Evolutionary conservation across 2,888 invertebrate species (phyloP), one percentile per base, ranked within the genome.

Genomic region (Kuschelorhynchus macadamiae): DNA sequence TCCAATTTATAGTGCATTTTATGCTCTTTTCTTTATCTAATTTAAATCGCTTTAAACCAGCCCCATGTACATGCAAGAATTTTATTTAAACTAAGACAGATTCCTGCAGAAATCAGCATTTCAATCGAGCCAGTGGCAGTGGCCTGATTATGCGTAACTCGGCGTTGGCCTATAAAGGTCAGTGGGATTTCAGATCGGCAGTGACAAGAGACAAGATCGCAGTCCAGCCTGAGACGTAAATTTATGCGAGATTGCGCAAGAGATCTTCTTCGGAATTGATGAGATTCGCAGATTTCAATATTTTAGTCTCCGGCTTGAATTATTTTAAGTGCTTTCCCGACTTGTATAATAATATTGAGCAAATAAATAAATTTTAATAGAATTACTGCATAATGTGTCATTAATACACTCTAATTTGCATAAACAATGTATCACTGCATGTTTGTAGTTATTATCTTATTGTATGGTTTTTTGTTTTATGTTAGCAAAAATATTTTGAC

Each of bases 101-200:
- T 36, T 36, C 36, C 36, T 3, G 36, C 36, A 30, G 60, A 39
- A 60, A 60, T 66, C 60, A 46, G 66, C 66, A 66, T 66, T 66
- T 66, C 59, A 59, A 66, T 66, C 60, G 53, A 33, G 12, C 14
- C 57, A 32, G 18, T 39, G 49, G 57, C 57, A 63, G 33, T 46
- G 59, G 32, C 53, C 59, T 49, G 62, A 53, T 59, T 59, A 59
- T 65, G 57, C 66, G 63, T 59, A 68, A 57, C 57, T 39, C 41
- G 39, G 32, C 46, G 12, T 41, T 12, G 57, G 56, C 57, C 41
- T 68, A 63, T 64, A 63, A 68, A 68, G 68, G 68, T 68, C 68
- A 68, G 63, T 68, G 68, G 68, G 68, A 63, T 68, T 68, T 63
- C 52, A 68, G 68, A 68, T 68, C 53, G 53, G 49, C 60, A 60